These are phyloP conservation scores for Notodonta ziczac DNA, from an alignment of 2,888 invertebrate species.

Conservation along the genomic window DNA sequence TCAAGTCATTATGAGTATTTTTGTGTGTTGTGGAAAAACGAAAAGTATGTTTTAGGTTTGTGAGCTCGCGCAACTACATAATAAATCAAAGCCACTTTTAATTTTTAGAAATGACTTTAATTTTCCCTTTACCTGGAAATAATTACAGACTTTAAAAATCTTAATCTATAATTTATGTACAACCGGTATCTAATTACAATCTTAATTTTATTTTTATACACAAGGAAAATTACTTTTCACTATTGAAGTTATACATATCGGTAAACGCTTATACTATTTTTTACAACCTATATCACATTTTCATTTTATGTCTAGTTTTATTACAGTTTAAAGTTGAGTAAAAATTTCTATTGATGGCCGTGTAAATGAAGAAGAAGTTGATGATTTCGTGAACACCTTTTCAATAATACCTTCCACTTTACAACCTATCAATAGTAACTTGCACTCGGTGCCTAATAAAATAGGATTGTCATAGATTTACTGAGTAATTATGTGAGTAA, in stretches of 20 bases:
- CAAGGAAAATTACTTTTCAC: slow-evolving; percentile 51
- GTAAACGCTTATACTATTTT: slow-evolving; percentile 73
- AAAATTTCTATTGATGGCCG: slow-evolving; percentile 17
- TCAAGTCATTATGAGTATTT: slow-evolving; percentile 27
- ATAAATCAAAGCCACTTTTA: slow-evolving; percentile 24
- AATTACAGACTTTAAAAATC: slow-evolving; percentile 84
- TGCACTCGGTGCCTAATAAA: too few relatives aligned
- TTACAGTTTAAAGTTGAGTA: slow-evolving; percentile 32
- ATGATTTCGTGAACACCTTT: too few relatives aligned
- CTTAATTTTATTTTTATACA: slow-evolving; percentile 65
- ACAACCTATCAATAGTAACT: not conserved
- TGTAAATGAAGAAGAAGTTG: not conserved
- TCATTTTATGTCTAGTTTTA: slow-evolving; percentile 71
- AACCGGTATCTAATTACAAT: slow-evolving; percentile 66
- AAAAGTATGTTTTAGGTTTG: not conserved
- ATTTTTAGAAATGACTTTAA: slow-evolving; percentile 81
- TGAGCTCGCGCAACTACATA: not conserved
- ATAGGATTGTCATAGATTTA: too few relatives aligned
- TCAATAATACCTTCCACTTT: not conserved
- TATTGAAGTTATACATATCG: slow-evolving; percentile 62
- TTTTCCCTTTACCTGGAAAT: slow-evolving; percentile 76
- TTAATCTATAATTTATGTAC: slow-evolving; percentile 81
- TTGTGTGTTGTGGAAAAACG: not conserved
- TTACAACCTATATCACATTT: slow-evolving; percentile 85
- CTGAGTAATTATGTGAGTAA: too few relatives aligned